Conservation (phyloP, 2,113 vertebrate genomes). For the Xiphophorus couchianus region DNA sequence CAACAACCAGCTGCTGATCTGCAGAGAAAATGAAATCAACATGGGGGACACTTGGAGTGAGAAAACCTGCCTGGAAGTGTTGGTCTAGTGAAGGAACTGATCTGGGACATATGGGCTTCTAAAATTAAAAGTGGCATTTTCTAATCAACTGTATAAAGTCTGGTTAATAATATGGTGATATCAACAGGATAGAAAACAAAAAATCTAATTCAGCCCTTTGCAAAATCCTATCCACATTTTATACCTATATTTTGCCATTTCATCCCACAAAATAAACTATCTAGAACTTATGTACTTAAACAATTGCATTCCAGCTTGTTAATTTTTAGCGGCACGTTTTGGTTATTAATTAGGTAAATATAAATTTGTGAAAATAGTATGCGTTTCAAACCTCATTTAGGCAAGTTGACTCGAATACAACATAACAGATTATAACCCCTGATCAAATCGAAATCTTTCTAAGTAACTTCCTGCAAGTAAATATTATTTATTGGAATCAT, state of each 20-base stretch:
- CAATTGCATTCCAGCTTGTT: too few species aligned
- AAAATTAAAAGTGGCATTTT: conserved; percentile 47
- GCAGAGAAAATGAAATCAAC: conserved; percentile 25
- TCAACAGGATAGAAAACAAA: background rate
- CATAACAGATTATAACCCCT: too few species aligned
- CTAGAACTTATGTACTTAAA: too few species aligned
- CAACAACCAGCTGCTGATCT: conserved; percentile 36
- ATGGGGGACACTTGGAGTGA: conserved; percentile 48
- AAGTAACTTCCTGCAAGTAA: background rate
- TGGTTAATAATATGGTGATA: background rate
- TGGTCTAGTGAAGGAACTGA: conserved; percentile 46
- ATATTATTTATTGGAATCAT: background rate
- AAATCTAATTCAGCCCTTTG: too few species aligned
- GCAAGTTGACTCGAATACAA: background rate
- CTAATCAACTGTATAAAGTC: too few species aligned
- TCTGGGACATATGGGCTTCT: conserved; percentile 63
- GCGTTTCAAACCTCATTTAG: background rate
- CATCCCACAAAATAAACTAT: too few species aligned
- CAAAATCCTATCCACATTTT: too few species aligned
- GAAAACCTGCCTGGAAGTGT: conserved; percentile 23
- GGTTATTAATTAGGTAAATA: background rate
- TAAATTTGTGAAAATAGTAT: background rate
- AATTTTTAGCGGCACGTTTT: background rate
- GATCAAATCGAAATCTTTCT: background rate
- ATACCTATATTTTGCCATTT: too few species aligned